phyloP scores from a whole-genome alignment of 1,140 invertebrate genomes.

The Eulimnadia texana region DNA sequence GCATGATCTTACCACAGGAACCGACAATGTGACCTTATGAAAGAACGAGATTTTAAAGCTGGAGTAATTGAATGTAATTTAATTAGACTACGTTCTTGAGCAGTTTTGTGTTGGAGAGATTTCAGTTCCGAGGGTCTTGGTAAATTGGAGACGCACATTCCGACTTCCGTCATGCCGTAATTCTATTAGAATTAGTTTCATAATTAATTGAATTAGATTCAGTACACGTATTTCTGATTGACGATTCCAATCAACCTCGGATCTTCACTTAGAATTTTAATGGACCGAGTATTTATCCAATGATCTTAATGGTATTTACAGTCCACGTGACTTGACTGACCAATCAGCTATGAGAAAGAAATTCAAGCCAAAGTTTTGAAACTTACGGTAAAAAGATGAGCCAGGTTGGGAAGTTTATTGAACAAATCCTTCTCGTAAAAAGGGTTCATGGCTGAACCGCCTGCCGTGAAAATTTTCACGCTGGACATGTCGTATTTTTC shows the following conservation, averaged over 20 bases:
- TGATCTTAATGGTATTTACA: background rate
- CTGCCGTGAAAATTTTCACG: background rate
- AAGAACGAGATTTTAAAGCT: background rate
- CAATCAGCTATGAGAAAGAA: background rate
- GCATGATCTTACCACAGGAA: background rate
- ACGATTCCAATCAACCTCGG: background rate
- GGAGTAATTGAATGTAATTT: background rate
- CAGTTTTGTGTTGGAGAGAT: background rate
- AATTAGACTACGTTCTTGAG: background rate
- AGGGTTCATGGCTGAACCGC: background rate
- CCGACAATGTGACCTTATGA: background rate
- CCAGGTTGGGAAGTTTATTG: background rate
- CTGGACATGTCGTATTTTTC: slow-evolving; percentile 6
- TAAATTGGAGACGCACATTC: background rate
- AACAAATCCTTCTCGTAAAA: slow-evolving; percentile 4
- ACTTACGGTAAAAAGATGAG: background rate
- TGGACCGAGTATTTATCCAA: too few relatives aligned
- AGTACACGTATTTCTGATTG: too few relatives aligned
- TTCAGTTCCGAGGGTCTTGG: background rate
- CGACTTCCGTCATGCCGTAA: background rate
- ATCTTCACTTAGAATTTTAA: background rate
- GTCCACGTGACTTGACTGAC: background rate
- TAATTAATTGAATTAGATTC: too few relatives aligned
- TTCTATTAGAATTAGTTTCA: background rate
- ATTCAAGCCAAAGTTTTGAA: too few relatives aligned